These are phyloP conservation scores for Cantharis lateralis DNA, from an alignment of 2,888 invertebrate genomes.

Conservation along the genomic window DNA sequence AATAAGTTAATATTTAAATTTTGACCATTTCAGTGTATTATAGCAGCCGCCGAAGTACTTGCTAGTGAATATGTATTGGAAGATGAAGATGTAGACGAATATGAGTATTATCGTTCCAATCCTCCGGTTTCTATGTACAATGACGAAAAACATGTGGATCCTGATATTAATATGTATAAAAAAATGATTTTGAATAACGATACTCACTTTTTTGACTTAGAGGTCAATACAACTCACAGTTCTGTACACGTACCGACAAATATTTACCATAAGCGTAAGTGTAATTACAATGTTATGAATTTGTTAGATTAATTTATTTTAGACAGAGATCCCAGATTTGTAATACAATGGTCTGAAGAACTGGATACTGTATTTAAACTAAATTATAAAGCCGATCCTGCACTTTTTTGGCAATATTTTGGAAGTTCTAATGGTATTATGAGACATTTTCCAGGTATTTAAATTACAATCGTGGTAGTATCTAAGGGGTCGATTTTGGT, in stretches of 20 bases:
- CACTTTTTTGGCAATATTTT: conserved; percentile 96
- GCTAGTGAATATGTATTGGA: conserved; percentile 66
- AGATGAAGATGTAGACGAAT: conserved; percentile 52
- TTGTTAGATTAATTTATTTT: conserved; percentile 7
- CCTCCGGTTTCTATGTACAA: conserved; percentile 62
- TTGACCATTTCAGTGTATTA: conserved; percentile 67
- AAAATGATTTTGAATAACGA: conserved; percentile 68
- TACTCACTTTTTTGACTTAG: conserved; percentile 83
- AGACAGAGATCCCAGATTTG: conserved; percentile 63
- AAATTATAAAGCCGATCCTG: conserved; percentile 88
- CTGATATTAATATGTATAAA: conserved; percentile 58
- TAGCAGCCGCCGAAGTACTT: conserved; percentile 72
- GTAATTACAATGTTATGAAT: background rate
- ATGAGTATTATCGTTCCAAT: conserved; percentile 81
- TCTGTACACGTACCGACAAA: conserved; percentile 95
- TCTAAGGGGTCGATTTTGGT: too few relatives aligned
- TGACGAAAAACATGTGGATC: conserved; percentile 41
- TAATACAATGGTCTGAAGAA: conserved; percentile 89
- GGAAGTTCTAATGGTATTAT: conserved; percentile 93
- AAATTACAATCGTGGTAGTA: too few relatives aligned
- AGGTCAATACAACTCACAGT: conserved; percentile 78
- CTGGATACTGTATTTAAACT: conserved; percentile 82
- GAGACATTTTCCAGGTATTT: conserved; percentile 78
- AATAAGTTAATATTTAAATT: background rate
- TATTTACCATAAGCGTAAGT: conserved; percentile 80